These are phyloP conservation scores for Trichoplusia ni DNA, from an alignment of 1,140 invertebrate species.

Conservation along the genomic window DNA sequence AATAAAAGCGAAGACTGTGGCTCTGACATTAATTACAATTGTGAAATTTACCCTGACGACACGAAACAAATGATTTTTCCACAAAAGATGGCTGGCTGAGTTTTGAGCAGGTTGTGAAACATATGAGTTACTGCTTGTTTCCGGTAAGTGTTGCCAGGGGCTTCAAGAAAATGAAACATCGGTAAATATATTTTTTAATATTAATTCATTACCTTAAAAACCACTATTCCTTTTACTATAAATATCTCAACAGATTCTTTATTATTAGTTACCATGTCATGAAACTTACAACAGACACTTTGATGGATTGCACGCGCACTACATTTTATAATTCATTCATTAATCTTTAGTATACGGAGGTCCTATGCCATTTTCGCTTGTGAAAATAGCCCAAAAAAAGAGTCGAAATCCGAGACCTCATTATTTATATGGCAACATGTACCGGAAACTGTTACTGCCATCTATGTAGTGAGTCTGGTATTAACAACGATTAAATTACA, in stretches of 20 bases:
- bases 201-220: too few species aligned
- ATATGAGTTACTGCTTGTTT: constrained; percentile 78
- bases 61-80: constrained; percentile 83
- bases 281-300: too few species aligned
- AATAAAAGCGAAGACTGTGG: constrained; percentile 96
- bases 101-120: constrained; percentile 81
- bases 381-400: too few species aligned
- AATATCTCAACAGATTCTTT: too few species aligned
- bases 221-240: too few species aligned
- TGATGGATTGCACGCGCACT: too few species aligned
- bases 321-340: too few species aligned
- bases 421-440: not conserved
- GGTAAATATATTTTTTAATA: too few species aligned
- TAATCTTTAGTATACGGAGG: too few species aligned
- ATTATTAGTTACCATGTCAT: too few species aligned
- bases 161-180: not conserved
- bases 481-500: not conserved
- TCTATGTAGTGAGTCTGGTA: not conserved
- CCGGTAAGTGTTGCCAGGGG: constrained; percentile 68
- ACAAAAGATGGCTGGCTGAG: constrained; percentile 84
- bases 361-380: too few species aligned
- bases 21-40: constrained; percentile 94
- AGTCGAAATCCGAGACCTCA: too few species aligned
- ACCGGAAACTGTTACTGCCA: not conserved
- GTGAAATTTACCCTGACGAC: constrained; percentile 84